Evolutionary conservation across 2,888 invertebrate species (phyloP), one percentile per base, ranked within the genome.

Genomic region (Nomada goodeniana): DNA sequence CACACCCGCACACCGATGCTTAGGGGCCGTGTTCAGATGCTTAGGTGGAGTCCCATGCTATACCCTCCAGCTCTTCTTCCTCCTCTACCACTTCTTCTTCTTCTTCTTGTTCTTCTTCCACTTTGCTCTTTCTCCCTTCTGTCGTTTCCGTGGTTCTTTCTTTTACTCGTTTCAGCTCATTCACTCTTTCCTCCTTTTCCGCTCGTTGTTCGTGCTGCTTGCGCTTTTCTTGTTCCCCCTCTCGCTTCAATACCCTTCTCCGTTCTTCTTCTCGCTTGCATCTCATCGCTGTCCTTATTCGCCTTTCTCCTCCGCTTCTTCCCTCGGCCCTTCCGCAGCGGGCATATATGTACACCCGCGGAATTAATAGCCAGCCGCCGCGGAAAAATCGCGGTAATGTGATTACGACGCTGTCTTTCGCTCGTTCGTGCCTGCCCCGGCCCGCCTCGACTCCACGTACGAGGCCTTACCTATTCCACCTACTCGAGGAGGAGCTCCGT

Each of bases 1-100:
- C 93, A 93, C 93, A 93, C 93, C 93, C 93, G 93, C 93, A 90
- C 92, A 92, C 89, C 88, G 90, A 91, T 91, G 90, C 91, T 89
- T 89, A 90, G 90, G 86, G 90, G 85, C 89, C 89, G 89, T 86
- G 89, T 89, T 89, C 84, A 86, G 89, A 89, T 90, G 90, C 91
- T 91, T 91, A 91, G 92, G 92, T 91, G 91, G 92, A 91, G 91
- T 90, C 91, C 83, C 87, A 84, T 65, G 86, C 81, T 83, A 78
- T 86, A 81, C 82, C 81, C 86, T 72, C 73, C 87, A 65, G 63
- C 50, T 84, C 50, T 80, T 86, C 83, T 75, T 82, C 84, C 65
- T 80, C 44, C 23, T 60, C 61, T 15, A 26, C 59, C 57, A 42
- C 47, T 52, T 44, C 68, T 44, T 67, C 36, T 61, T 29, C 57